Base-by-base conservation (phyloP, 1,140 invertebrate genomes). In the Limonius californicus region DNA sequence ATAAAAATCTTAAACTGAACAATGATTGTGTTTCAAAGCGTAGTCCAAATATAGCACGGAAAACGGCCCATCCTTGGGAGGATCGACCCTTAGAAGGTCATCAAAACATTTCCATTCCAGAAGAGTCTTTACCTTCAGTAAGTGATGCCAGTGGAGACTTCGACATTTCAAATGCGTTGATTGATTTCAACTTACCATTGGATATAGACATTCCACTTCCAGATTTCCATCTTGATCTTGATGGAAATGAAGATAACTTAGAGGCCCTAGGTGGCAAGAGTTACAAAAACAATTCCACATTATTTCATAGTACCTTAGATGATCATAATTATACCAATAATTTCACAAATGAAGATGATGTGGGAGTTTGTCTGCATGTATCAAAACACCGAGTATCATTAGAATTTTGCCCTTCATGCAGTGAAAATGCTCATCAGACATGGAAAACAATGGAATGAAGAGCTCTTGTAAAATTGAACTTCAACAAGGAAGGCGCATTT, bases 361-460 rank as follows among this genome's bases (percentile, higher is more conserved):
- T 70, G 23, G 82, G 82, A 39, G 75, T 84, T 4, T 84, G 82
- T 63, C 71, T 84, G 2, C 82, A 84, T 61, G 77, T 84, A 8
- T 80, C 80, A 53, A 76, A 77, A 59, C 77, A 78, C 42, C 77
- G 75, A 72, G 77, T 83, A 50, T 83, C 82, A 2, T 64, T 84
- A 42, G 82, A 82, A 66, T 82, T 78, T 63, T 84, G 81, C 65
- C 72, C 78, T 0, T 76, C 68, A 50, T 84, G 81, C 54, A 72
- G 73, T 32, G 71, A 74, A 30, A 77, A 73, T 61, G 71, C 77
- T 0, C 47, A 58, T 42, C 42, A 68, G 45, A 63, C 66, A 11
- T 75, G 71, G 62, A 59, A 56, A n/a, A 11, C 32, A n/a, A 6
- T 43, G 12, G 19, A 57, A n/a, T n/a, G n/a, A n/a, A n/a, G n/a